Conservation (phyloP, 2,888 invertebrate genomes). For the Microdon myrmicae region DNA sequence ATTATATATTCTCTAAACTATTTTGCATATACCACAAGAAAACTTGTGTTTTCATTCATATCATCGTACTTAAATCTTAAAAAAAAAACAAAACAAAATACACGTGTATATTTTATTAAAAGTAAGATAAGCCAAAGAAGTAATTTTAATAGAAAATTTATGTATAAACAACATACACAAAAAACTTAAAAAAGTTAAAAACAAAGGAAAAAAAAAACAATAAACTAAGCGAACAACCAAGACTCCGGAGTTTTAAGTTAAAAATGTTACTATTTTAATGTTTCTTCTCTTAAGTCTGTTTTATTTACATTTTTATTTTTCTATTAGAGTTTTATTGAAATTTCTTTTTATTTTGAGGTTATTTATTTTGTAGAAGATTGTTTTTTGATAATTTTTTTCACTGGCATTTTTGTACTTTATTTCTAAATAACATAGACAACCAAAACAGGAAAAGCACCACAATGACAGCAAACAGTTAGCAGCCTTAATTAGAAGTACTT, state of each 20-base stretch:
- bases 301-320: conserved; percentile 20
- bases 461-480: no score
- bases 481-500: no score
- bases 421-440: no score
- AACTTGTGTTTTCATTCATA: conserved; percentile 15
- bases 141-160: conserved; percentile 53
- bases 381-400: no score
- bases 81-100: conserved; percentile 27
- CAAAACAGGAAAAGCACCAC: no score
- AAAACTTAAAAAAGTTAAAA: conserved; percentile 3
- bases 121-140: conserved; percentile 67
- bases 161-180: conserved; percentile 35
- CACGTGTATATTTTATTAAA: conserved; percentile 54
- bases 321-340: conserved; percentile 22
- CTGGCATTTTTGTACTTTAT: no score
- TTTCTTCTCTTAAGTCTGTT: conserved; percentile 5
- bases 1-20: conserved; percentile 1
- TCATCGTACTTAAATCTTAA: conserved; percentile 54
- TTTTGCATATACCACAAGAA: conserved; percentile 1
- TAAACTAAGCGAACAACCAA: conserved; percentile 22
- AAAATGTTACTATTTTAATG: no score
- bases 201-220: conserved; percentile 1
- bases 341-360: conserved; percentile 2
- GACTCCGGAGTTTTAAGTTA: no score
- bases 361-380: background rate